A percentile compares a stretch with the other conserved stretches of the same genome.
Conservation (phyloP, 2,888 invertebrate genomes). For the Xestia rhomboidea region DNA sequence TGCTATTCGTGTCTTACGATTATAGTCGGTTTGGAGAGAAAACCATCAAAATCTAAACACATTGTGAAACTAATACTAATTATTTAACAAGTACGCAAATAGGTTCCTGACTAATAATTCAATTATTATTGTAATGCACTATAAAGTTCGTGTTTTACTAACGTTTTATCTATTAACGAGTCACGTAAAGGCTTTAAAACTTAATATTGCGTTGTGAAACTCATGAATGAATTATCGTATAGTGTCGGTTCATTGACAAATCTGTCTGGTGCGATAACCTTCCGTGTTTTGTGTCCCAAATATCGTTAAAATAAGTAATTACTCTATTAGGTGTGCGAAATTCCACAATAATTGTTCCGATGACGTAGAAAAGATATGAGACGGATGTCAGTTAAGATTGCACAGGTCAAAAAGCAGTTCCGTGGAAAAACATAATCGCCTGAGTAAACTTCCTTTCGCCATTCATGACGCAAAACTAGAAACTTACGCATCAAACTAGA, state of each 20-base stretch:
- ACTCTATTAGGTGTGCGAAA: slow-evolving; percentile 26
- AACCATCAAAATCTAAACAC: slow-evolving; percentile 16
- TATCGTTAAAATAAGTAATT: slow-evolving; percentile 19
- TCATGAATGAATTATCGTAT: slow-evolving; percentile 67
- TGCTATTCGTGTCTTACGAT: neutral
- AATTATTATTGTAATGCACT: slow-evolving; percentile 35
- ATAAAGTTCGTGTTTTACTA: slow-evolving; percentile 40
- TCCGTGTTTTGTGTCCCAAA: slow-evolving; percentile 49
- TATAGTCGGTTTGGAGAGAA: slow-evolving; percentile 7
- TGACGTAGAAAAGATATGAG: slow-evolving; percentile 8
- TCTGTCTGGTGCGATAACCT: slow-evolving; percentile 67
- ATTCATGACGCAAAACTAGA: neutral
- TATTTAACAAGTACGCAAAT: slow-evolving; percentile 26
- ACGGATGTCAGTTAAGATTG: slow-evolving; percentile 19
- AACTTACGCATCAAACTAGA: neutral
- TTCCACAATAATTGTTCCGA: neutral
- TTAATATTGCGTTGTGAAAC: slow-evolving; percentile 57
- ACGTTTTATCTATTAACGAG: slow-evolving; percentile 48
- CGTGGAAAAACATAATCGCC: slow-evolving; percentile 2
- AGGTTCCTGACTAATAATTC: slow-evolving; percentile 47
- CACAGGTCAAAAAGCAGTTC: slow-evolving; percentile 11
- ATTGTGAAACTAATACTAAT: slow-evolving; percentile 29
- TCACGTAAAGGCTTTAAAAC: slow-evolving; percentile 55
- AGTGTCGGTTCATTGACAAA: slow-evolving; percentile 66
- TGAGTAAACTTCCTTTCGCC: slow-evolving; percentile 4